A percentile compares a stretch with the other conserved stretches of the same genome.
Conservation (phyloP, 2,888 invertebrate species). For the Aporophyla lueneburgensis region DNA sequence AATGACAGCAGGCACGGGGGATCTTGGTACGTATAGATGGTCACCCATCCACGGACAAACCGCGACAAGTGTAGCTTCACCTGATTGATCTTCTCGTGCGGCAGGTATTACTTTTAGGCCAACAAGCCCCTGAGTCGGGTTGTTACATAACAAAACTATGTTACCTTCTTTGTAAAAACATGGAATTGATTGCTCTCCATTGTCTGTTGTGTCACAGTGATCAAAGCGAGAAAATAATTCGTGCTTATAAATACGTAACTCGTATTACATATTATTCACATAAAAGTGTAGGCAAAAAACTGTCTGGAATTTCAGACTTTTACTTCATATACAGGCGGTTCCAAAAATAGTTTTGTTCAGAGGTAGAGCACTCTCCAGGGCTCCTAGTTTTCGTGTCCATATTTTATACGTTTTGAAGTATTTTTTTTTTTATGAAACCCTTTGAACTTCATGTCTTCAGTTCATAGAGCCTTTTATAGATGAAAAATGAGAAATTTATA, state of each 20-base stretch:
- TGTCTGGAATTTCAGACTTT: background rate
- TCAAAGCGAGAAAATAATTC: conserved; percentile 22
- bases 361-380: background rate
- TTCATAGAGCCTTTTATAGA: background rate
- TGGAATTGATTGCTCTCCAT: conserved; percentile 27
- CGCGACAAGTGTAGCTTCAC: too few species aligned
- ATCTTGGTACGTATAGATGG: too few species aligned
- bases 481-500: background rate
- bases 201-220: conserved; percentile 30
- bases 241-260: conserved; percentile 30
- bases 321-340: conserved; percentile 24
- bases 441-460: background rate
- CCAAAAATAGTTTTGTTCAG: conserved; percentile 19
- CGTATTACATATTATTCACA: conserved; percentile 13
- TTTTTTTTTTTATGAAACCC: background rate
- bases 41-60: too few species aligned
- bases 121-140: background rate
- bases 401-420: background rate
- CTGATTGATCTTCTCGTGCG: too few species aligned
- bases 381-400: background rate
- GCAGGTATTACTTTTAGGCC: too few species aligned
- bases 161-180: background rate
- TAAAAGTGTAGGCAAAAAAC: background rate
- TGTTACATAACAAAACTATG: background rate
- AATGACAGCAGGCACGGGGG: too few species aligned